A percentile compares a stretch with the other conserved stretches of the same genome.
phyloP scores from a whole-genome alignment of 2,113 vertebrate species.

The Copsychus sechellarum region DNA sequence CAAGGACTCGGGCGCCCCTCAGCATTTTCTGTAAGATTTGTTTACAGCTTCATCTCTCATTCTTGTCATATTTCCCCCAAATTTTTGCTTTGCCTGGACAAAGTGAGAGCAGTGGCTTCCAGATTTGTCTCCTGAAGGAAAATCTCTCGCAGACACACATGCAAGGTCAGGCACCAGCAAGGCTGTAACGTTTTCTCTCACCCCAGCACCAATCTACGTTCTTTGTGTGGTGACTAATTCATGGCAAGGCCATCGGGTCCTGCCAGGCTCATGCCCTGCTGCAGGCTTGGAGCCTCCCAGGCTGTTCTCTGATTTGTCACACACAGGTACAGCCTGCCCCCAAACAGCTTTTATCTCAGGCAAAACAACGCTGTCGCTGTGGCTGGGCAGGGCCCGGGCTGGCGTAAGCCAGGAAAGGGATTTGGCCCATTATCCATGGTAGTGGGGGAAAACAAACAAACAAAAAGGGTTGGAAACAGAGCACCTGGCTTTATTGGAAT shows the following conservation, averaged over 20 bases:
- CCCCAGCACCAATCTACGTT: not conserved
- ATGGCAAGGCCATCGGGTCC: not conserved
- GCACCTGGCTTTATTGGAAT: not conserved
- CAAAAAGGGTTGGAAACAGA: not conserved
- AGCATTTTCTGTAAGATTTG: not conserved
- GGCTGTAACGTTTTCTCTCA: not conserved
- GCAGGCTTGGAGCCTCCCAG: not conserved
- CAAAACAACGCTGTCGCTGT: not conserved
- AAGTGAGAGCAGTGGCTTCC: not conserved
- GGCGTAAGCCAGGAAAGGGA: not conserved
- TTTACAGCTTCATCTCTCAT: not conserved
- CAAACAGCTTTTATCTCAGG: not conserved
- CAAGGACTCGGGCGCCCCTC: not conserved
- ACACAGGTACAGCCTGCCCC: not conserved
- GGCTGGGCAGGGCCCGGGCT: not conserved
- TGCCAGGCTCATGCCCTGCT: not conserved
- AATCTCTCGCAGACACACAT: accelerated
- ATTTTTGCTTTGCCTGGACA: not conserved
- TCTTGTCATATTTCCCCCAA: not conserved
- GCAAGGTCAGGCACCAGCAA: not conserved
- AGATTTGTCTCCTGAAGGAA: not conserved
- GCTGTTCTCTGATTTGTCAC: not conserved
- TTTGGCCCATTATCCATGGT: not conserved
- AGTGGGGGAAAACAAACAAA: not conserved
- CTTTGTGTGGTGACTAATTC: not conserved